These are phyloP conservation scores for Ceratina australensis DNA, from an alignment of 1,140 invertebrate genomes.

Conservation along the genomic window DNA sequence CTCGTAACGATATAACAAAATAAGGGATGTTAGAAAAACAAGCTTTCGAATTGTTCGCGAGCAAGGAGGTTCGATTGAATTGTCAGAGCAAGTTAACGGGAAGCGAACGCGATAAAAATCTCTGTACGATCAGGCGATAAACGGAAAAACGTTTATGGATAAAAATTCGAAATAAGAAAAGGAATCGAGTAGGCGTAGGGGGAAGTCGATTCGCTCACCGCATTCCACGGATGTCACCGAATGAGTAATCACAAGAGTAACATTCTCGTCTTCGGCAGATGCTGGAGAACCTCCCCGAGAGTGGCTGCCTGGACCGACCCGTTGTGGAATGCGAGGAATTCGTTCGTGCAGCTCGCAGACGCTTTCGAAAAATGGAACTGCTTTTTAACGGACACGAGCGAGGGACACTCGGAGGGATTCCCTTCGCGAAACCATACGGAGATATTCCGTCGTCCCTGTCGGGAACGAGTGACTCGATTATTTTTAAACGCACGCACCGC, in stretches of 20 bases:
- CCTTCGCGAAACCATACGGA: too few species aligned
- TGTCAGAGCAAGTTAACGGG: neutral
- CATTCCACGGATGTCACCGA: constrained; percentile 74
- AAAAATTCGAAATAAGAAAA: neutral
- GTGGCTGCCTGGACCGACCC: constrained; percentile 42
- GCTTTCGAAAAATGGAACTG: constrained; percentile 29
- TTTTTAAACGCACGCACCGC: neutral
- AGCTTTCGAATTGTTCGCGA: neutral
- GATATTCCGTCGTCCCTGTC: neutral
- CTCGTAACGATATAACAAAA: too few species aligned
- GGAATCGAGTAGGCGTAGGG: neutral
- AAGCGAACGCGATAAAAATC: neutral
- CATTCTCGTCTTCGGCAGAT: constrained; percentile 72
- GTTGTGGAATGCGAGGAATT: constrained; percentile 60
- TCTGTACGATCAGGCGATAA: neutral
- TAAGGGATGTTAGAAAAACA: neutral
- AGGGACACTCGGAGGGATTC: too few species aligned
- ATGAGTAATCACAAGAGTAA: constrained; percentile 68
- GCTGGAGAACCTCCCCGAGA: constrained; percentile 44
- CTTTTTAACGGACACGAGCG: neutral
- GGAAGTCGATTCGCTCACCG: constrained; percentile 63
- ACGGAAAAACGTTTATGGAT: neutral
- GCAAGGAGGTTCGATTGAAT: neutral
- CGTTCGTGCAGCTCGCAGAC: constrained; percentile 24
- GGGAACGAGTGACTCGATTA: neutral